These are phyloP conservation scores for Ruditapes philippinarum DNA, from an alignment of 1,140 invertebrate genomes.

Conservation along the genomic window DNA sequence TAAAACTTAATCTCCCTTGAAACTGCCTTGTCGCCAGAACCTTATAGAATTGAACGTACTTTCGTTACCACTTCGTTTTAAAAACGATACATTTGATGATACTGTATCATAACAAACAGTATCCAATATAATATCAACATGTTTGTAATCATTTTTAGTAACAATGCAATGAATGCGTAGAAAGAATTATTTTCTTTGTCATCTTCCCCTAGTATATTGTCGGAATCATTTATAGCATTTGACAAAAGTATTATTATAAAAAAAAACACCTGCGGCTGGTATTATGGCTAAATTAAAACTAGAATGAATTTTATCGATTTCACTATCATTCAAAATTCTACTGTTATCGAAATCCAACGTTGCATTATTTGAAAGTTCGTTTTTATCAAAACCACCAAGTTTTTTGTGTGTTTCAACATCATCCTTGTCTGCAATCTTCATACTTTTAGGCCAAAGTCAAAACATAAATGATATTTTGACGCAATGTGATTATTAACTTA, in stretches of 20 bases:
- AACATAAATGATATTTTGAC: too few species aligned
- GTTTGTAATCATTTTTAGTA: not conserved
- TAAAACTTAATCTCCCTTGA: too few species aligned
- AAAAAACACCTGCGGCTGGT: not conserved
- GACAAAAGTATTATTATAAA: slow-evolving; percentile 21
- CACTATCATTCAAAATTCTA: not conserved
- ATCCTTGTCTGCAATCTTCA: too few species aligned
- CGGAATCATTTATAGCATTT: slow-evolving; percentile 44
- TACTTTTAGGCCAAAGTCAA: too few species aligned
- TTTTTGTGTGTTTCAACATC: too few species aligned
- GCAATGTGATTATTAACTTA: too few species aligned
- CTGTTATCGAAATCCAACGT: not conserved
- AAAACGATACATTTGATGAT: not conserved
- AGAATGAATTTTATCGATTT: not conserved
- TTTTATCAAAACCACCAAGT: too few species aligned
- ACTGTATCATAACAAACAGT: not conserved
- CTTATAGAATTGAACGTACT: not conserved
- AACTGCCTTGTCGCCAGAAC: not conserved
- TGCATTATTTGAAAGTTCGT: too few species aligned
- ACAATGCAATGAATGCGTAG: slow-evolving; percentile 21
- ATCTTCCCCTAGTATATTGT: slow-evolving; percentile 16
- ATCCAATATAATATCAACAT: slow-evolving; percentile 22
- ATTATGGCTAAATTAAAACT: slow-evolving; percentile 47
- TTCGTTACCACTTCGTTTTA: not conserved
- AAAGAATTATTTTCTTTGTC: not conserved